Conservation (phyloP, 2,113 vertebrate genomes). For the Oreochromis spilurus region DNA sequence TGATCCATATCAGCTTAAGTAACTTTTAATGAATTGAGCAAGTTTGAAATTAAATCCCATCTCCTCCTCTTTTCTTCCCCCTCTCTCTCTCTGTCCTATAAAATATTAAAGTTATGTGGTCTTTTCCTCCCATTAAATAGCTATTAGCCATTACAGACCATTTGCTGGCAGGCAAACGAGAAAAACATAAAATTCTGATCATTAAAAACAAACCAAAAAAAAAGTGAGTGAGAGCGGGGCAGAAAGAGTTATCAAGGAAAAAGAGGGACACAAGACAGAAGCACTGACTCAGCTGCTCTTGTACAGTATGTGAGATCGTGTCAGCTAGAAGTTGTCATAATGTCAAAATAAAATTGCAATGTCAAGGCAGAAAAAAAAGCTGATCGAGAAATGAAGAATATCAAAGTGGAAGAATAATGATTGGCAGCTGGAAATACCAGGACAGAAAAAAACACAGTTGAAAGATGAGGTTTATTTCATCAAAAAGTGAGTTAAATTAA, state of each 20-base stretch:
- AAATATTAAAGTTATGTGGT: neutral
- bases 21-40: constrained; percentile 19
- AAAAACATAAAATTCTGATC: constrained; percentile 2
- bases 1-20: neutral
- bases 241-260: neutral
- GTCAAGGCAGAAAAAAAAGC: neutral
- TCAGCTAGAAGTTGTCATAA: neutral
- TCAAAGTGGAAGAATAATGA: neutral
- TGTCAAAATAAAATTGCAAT: neutral
- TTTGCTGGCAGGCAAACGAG: constrained; percentile 5
- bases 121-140: constrained; percentile 26
- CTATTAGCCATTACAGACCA: constrained; percentile 31
- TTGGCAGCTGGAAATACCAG: neutral
- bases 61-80: neutral
- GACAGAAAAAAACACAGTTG: neutral
- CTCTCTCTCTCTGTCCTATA: neutral
- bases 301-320: neutral
- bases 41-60: neutral
- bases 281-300: constrained; percentile 1
- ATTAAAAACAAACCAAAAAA: neutral
- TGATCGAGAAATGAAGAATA: neutral
- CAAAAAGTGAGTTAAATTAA: neutral
- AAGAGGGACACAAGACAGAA: neutral
- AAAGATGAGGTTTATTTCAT: neutral
- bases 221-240: neutral